Percentiles rank a stretch among this genome's conserved stretches.
phyloP scores from a whole-genome alignment of 1,140 invertebrate genomes.

The Cotesia typhae region DNA sequence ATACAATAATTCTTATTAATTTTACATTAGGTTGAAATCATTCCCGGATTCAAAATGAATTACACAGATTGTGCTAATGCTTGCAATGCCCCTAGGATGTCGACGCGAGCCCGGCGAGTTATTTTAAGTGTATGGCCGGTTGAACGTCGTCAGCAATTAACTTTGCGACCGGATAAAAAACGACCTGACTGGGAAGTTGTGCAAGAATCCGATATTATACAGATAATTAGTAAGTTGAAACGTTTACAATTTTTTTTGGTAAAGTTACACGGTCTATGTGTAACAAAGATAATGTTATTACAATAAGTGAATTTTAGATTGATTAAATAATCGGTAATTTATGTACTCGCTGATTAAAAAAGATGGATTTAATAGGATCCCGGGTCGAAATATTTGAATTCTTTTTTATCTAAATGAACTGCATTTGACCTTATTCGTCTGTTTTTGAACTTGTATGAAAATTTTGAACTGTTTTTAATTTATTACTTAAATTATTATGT shows the following conservation, averaged over 20 bases:
- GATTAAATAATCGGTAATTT: background rate
- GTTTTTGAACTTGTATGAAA: no score
- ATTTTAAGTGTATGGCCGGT: background rate
- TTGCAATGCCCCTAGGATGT: background rate
- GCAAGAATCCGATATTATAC: background rate
- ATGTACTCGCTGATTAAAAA: background rate
- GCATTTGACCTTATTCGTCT: no score
- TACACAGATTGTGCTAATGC: background rate
- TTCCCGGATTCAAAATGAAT: constrained; percentile 1
- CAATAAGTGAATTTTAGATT: background rate
- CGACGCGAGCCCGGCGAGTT: background rate
- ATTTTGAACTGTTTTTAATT: no score
- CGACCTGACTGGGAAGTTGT: background rate
- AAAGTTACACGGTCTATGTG: background rate
- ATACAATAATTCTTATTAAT: background rate
- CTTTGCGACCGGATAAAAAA: background rate
- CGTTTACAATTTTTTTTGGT: background rate
- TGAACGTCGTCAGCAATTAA: background rate
- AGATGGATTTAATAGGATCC: no score
- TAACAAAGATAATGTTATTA: background rate
- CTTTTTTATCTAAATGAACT: background rate
- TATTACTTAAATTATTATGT: no score
- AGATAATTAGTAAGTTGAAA: background rate
- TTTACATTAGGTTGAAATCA: background rate
- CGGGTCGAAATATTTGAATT: background rate